Evolutionary conservation across 2,113 vertebrate species (phyloP), one percentile per base, ranked within the genome.

Genomic region (Miniopterus natalensis): DNA sequence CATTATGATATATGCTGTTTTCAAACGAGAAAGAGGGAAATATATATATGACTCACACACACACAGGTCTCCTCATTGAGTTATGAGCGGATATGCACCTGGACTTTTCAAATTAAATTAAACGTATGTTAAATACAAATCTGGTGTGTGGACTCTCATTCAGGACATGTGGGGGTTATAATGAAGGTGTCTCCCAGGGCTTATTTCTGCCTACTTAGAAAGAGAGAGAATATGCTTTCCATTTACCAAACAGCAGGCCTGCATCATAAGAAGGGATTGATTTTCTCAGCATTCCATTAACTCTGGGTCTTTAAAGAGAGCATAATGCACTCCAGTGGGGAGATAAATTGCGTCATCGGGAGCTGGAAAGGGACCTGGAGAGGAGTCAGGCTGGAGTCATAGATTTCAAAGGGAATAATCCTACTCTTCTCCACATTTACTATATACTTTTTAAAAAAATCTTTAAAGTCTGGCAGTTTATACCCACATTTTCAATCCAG

Each of bases 271-370:
- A 63, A 79, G 84, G 42, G 61, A 96, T 77, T 90, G 92, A 94
- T 97, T 95, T 95, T 92, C 84, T 92, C 31, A n/a, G 78, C 77
- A 47, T 93, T 59, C 86, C 74, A 85, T 95, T 88, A 94, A 65
- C 87, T 73, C 57, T 36, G 0, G 49, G 78, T 93, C 68, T 96
- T 95, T 95, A 65, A 88, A 94, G 83, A 85, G 29, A 89, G 78
- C 55, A 51, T 17, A 49, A 86, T 68, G 49, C 49, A 55, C 49
- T 90, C 65, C 49, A 45, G 70, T 31, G 65, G 79, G 40, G 87
- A 81, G 88, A 75, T 45, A 74, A 80, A 61, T 71, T 36, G 66
- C 66, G 8, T 94, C 71, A 81, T 88, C 29, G 0, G 53, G 81
- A 81, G 89, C 7, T 31, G 68, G 15, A 42, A 12, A 31, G 17